These are phyloP conservation scores for Atrichornis clamosus DNA, from an alignment of 2,113 vertebrate species.

Conservation along the genomic window DNA sequence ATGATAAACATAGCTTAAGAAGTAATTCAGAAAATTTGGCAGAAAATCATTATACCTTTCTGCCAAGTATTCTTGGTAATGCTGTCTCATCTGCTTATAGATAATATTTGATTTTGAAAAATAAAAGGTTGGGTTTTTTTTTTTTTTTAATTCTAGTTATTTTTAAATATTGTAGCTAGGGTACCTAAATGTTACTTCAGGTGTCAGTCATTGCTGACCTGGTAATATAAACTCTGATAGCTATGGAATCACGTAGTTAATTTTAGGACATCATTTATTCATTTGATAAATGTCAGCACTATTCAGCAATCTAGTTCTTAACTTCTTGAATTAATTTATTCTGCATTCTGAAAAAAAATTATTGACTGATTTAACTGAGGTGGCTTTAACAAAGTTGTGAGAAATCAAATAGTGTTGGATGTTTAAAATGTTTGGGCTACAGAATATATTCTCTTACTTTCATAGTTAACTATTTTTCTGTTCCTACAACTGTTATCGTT, in stretches of 20 bases:
- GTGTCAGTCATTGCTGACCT: neutral
- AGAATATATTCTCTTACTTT: neutral
- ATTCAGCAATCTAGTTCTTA: neutral
- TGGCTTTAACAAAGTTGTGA: neutral
- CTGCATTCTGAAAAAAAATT: neutral
- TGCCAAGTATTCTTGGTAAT: neutral
- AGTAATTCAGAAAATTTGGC: neutral
- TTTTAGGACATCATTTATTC: neutral
- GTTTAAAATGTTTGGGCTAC: neutral
- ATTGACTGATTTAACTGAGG: neutral
- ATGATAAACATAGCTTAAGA: neutral
- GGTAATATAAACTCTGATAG: neutral
- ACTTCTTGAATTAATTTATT: neutral
- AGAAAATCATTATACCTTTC: neutral
- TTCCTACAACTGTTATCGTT: neutral
- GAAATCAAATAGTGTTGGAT: neutral
- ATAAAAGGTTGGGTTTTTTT: rapidly evolving
- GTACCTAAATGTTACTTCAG: neutral
- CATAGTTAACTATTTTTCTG: neutral
- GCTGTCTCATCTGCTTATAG: neutral
- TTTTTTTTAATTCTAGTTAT: neutral
- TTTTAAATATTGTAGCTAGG: neutral
- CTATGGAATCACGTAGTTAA: neutral
- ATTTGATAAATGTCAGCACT: neutral
- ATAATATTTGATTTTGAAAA: neutral